A percentile compares a stretch with the other conserved stretches of the same genome.
Conservation (phyloP, 2,113 vertebrate species). For the Vulpes lagopus region DNA sequence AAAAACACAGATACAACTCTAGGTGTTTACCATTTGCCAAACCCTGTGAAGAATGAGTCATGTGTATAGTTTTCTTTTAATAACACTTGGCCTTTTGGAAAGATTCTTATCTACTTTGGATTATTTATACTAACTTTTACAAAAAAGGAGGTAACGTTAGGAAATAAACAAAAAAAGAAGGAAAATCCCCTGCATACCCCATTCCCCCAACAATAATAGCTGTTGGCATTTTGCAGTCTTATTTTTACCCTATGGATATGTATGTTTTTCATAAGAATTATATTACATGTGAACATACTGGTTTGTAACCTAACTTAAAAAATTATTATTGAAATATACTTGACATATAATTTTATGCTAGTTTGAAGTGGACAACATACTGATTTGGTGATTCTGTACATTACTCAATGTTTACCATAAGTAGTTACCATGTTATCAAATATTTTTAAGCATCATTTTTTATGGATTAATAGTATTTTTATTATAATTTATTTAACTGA, state of each 20-base stretch:
- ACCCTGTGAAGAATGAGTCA: neutral
- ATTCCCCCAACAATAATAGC: neutral
- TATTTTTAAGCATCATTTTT: constrained; percentile 30
- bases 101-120: neutral
- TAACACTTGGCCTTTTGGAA: neutral
- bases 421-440: neutral
- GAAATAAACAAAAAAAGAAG: constrained; percentile 29
- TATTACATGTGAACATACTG: neutral
- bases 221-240: neutral
- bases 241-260: neutral
- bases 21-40: neutral
- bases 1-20: neutral
- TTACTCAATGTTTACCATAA: neutral
- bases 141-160: neutral
- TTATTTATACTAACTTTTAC: constrained; percentile 34
- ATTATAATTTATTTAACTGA: neutral
- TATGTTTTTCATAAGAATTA: neutral
- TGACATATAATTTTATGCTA: neutral
- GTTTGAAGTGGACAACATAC: neutral
- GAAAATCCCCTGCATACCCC: neutral
- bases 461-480: neutral
- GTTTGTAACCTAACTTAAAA: neutral
- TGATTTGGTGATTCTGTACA: neutral
- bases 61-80: neutral
- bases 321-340: neutral